Evolutionary conservation across 2,888 invertebrate genomes (phyloP).

Genomic region (Diadegma fenestrale): DNA sequence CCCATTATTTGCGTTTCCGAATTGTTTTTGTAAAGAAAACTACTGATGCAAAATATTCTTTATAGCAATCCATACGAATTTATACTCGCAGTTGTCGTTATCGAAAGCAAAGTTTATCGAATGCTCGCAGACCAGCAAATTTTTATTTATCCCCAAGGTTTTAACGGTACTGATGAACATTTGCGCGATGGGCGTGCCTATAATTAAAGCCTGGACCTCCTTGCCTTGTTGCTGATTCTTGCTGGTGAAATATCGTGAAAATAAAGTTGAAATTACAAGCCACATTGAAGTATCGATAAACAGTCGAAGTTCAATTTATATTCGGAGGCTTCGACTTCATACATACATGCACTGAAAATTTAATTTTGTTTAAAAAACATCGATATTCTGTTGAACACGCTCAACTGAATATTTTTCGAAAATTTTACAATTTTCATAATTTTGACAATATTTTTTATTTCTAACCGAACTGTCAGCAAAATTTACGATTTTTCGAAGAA

Average conservation of each 20-base stretch:
- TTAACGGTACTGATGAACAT: slow-evolving; percentile 42
- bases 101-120: slow-evolving; percentile 10
- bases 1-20: too few relatives aligned
- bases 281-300: slow-evolving; percentile 30
- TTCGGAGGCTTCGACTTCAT: not conserved
- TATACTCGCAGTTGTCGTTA: not conserved
- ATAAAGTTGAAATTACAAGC: slow-evolving; percentile 22
- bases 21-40: too few relatives aligned
- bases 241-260: slow-evolving; percentile 20
- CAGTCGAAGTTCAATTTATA: slow-evolving; percentile 25
- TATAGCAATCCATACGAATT: not conserved
- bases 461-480: too few relatives aligned
- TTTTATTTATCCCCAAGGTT: not conserved
- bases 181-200: slow-evolving; percentile 27
- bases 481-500: too few relatives aligned
- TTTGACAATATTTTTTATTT: too few relatives aligned
- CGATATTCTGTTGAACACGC: too few relatives aligned
- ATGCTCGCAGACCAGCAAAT: not conserved
- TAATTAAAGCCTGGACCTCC: slow-evolving; percentile 35
- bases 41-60: not conserved
- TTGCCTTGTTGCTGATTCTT: slow-evolving; percentile 5
- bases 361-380: too few relatives aligned
- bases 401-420: too few relatives aligned
- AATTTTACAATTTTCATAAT: too few relatives aligned
- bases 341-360: not conserved